Evolutionary conservation across 2,888 invertebrate species (phyloP).

Genomic region (Graphium colonna): DNA sequence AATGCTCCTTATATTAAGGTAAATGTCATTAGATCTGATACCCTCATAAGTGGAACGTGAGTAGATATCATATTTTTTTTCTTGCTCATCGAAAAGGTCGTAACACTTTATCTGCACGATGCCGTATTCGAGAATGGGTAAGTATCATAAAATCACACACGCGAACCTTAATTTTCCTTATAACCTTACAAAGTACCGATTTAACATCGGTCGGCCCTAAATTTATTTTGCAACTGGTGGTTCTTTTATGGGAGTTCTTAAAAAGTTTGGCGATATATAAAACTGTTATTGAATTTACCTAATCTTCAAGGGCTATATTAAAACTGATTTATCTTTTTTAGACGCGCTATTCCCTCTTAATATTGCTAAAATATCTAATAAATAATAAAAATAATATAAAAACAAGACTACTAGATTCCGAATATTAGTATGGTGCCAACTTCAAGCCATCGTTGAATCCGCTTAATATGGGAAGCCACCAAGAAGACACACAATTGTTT

Average conservation of each 20-base stretch:
- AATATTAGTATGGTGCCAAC: no score
- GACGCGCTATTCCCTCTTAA: no score
- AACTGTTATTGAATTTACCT: no score
- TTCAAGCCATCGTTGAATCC: no score
- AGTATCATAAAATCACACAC: conserved; percentile 67
- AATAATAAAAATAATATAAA: no score
- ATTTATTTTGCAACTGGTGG: background rate
- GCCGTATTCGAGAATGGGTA: conserved; percentile 59
- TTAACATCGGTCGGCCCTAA: background rate
- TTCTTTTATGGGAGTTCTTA: background rate
- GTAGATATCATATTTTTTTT: conserved; percentile 49
- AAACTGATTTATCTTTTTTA: no score
- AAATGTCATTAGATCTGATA: conserved; percentile 53
- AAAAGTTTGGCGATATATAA: background rate
- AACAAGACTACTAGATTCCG: no score
- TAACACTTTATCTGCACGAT: conserved; percentile 64
- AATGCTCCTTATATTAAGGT: conserved; percentile 45
- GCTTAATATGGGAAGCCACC: no score
- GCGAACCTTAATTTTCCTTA: conserved; percentile 43
- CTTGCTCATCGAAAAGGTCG: conserved; percentile 42
- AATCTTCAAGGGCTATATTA: no score
- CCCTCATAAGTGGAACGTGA: conserved; percentile 44
- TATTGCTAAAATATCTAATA: no score
- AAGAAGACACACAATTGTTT: no score
- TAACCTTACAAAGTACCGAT: conserved; percentile 47